Evolutionary conservation across 2,797 vertebrate genomes (phyloP).

Genomic region (Furcifer pardalis): DNA sequence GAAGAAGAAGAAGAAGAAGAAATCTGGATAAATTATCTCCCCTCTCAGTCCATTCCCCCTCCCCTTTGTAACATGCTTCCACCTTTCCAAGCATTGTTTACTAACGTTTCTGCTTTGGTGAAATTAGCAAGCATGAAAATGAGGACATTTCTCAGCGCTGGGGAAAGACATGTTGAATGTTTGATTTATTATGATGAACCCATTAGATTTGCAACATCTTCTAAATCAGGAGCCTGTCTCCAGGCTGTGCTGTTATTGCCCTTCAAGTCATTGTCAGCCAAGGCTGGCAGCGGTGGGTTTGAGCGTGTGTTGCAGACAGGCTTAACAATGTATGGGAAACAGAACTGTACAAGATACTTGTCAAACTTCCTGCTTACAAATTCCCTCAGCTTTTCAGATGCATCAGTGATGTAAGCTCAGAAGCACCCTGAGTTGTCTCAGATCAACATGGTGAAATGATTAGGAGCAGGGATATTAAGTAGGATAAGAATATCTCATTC

Average conservation of each 20-base stretch:
- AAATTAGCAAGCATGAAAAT: constrained; percentile 14
- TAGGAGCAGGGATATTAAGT: too few relatives aligned
- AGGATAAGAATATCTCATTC: neutral
- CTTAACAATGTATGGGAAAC: neutral
- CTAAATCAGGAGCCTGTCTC: neutral
- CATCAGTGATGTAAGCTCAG: too few relatives aligned
- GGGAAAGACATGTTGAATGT: neutral
- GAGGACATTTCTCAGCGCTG: neutral
- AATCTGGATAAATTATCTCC: neutral
- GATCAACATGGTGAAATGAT: neutral
- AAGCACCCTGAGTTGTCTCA: neutral
- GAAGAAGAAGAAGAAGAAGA: too few relatives aligned
- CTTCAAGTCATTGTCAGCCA: constrained; percentile 50
- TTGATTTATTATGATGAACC: constrained; percentile 29
- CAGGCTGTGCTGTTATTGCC: constrained; percentile 21
- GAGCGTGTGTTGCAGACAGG: neutral
- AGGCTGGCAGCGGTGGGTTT: neutral
- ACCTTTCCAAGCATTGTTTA: neutral
- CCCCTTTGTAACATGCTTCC: neutral
- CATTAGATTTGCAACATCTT: constrained; percentile 11
- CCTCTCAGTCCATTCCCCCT: neutral
- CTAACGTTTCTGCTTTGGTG: neutral
- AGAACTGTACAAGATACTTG: neutral
- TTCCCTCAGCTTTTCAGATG: neutral
- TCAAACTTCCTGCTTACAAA: neutral